These are phyloP conservation scores for Lordiphosa andalusiaca DNA, from an alignment of 2,888 invertebrate species.

Conservation along the genomic window DNA sequence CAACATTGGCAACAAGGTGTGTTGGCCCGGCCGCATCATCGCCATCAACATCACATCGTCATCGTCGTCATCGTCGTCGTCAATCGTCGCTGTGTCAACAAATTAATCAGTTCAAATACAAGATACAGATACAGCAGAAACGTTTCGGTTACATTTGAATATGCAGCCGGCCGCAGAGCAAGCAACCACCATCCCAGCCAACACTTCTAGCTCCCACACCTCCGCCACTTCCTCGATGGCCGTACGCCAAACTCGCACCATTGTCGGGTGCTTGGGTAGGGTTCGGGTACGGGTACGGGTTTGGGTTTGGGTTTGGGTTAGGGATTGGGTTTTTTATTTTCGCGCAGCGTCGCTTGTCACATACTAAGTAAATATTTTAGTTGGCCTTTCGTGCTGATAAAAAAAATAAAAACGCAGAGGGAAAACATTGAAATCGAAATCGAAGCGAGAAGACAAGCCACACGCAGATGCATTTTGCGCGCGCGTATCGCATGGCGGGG, in stretches of 20 bases:
- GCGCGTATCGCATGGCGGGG: conserved; percentile 32
- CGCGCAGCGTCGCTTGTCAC: conserved; percentile 17
- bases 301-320: conserved; percentile 28
- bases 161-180: conserved; percentile 39
- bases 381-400: conserved; percentile 41
- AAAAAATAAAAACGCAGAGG: conserved; percentile 21
- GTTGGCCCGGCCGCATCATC: conserved; percentile 14
- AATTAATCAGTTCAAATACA: conserved; percentile 68
- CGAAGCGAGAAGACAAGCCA: conserved; percentile 25
- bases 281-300: conserved; percentile 21
- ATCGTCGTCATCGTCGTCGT: conserved; percentile 32
- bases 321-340: conserved; percentile 8
- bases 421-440: conserved; percentile 37
- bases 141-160: conserved; percentile 55
- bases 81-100: conserved; percentile 61
- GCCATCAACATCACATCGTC: conserved; percentile 18
- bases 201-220: conserved; percentile 21
- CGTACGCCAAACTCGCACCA: conserved; percentile 9
- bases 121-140: conserved; percentile 39
- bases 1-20: conserved; percentile 50
- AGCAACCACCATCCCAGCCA: conserved; percentile 8
- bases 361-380: conserved; percentile 54
- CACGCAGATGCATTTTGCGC: conserved; percentile 65
- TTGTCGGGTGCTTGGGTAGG: conserved; percentile 11
- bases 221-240: conserved; percentile 24